These are phyloP conservation scores for Proisotoma minuta DNA, from an alignment of 2,888 invertebrate species.

Conservation along the genomic window DNA sequence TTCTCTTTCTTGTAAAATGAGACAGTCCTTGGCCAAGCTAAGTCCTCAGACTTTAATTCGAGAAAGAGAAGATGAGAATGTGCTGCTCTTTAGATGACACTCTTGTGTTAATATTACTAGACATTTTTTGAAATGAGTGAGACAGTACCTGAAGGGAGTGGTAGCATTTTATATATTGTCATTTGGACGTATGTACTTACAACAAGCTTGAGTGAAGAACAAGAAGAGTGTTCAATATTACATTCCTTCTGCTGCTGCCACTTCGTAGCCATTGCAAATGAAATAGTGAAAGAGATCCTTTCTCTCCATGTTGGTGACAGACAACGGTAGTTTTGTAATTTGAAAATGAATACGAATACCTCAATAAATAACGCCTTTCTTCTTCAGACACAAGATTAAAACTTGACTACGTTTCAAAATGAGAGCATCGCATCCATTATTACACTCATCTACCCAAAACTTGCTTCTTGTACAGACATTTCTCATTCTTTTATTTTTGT, in stretches of 20 bases:
- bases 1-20: slow-evolving; percentile 16
- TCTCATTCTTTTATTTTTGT: slow-evolving; percentile 15
- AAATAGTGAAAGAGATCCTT: slow-evolving; percentile 2
- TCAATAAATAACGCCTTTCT: slow-evolving; percentile 18
- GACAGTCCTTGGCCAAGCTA: slow-evolving; percentile 8
- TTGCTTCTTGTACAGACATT: slow-evolving; percentile 10
- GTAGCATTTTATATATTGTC: too few relatives aligned
- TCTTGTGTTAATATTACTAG: slow-evolving; percentile 12
- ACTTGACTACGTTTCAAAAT: slow-evolving; percentile 6
- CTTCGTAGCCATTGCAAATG: background rate
- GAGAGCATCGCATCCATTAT: background rate
- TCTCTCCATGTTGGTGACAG: slow-evolving; percentile 12
- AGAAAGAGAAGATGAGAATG: background rate
- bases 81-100: slow-evolving; percentile 3
- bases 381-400: slow-evolving; percentile 17
- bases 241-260: slow-evolving; percentile 7
- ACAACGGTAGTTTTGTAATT: slow-evolving; percentile 20
- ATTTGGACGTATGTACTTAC: too few relatives aligned
- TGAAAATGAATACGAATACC: slow-evolving; percentile 19
- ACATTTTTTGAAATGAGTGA: background rate
- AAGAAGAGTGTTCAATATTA: slow-evolving; percentile 5
- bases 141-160: background rate
- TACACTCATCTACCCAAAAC: background rate
- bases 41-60: slow-evolving; percentile 4
- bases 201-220: background rate